Base-by-base conservation (phyloP, 2,888 invertebrate genomes). In the Chymomyza caudatula region DNA sequence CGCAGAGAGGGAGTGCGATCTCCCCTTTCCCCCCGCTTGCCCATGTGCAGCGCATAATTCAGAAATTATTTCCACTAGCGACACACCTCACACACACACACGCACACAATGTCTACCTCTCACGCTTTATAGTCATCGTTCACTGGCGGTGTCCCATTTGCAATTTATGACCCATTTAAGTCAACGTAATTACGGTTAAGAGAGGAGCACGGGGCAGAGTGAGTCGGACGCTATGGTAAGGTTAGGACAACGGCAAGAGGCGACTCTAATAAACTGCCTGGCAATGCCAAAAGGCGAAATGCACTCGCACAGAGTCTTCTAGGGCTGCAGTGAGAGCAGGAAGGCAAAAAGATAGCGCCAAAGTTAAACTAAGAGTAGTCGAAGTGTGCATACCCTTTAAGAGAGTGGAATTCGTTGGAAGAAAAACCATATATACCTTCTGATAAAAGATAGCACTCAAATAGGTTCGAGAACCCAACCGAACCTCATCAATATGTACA, bases 161-260 rank as follows among this genome's bases (percentile, higher is more conserved):
- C 81, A 87, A 85, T 88, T 88, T 87, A 85, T 88, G 84, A 82
- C 78, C 83, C 82, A 86, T 88, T 88, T 84, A 82, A 85, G 84
- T 83, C 87, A 76, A 71, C 79, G 80, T 89, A 89, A 89, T 89
- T 88, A 87, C 84, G 76, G 72, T 77, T 76, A 71, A 62, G 29
- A 62, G 13, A 37, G 19, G n/a, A 19, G 52, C 2, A 11, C 15
- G 43, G 23, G 17, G 22, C 52, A 20, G 11, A 13, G 63, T 22
- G 58, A 22, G 57, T 20, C n/a, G n/a, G n/a, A n/a, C n/a, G n/a
- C n/a, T n/a, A 22, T 15, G 4, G 3, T 13, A 17, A 54, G 54
- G n/a, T 47, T 47, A 15, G 15, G 29, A 29, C 22, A 54, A n/a
- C 3, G 47, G 47, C 19, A 47, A 47, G n/a, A n/a, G 29, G 57